These are phyloP conservation scores for Pseudochromis fuscus DNA, from an alignment of 2,797 vertebrate species.

Conservation along the genomic window DNA sequence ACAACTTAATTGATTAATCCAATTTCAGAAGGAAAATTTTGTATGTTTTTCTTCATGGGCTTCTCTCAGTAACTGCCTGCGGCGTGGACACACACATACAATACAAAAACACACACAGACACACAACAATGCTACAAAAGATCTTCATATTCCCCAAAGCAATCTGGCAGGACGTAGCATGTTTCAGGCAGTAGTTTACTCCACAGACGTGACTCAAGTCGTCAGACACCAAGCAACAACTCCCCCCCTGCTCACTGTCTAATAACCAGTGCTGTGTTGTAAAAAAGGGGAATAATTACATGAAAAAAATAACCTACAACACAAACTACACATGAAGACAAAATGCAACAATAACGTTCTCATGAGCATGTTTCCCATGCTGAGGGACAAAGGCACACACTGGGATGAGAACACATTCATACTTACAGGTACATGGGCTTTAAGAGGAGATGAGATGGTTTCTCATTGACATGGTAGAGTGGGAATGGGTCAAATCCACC, in stretches of 20 bases:
- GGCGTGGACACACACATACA: not conserved
- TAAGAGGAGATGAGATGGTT: constrained; percentile 94
- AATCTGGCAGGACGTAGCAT: constrained; percentile 55
- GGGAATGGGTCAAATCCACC: constrained; percentile 98
- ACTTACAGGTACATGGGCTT: constrained; percentile 94
- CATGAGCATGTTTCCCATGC: constrained; percentile 5
- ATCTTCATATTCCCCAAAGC: constrained; percentile 37
- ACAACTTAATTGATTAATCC: constrained; percentile 68
- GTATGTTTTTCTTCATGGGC: constrained; percentile 33
- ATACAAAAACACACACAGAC: constrained; percentile 14
- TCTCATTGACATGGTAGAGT: constrained; percentile 97
- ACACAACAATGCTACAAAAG: constrained; percentile 16
- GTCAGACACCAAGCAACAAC: constrained; percentile 20
- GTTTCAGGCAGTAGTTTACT: constrained; percentile 39
- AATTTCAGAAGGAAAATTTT: constrained; percentile 54
- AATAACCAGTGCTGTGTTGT: constrained; percentile 9
- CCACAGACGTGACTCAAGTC: constrained; percentile 35
- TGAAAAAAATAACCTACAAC: not conserved
- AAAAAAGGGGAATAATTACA: not conserved
- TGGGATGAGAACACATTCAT: constrained; percentile 61
- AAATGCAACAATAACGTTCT: constrained; percentile 1
- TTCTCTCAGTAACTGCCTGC: constrained; percentile 9
- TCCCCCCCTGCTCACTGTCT: constrained; percentile 3
- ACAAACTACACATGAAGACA: not conserved
- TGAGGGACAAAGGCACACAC: constrained; percentile 18